Evolutionary conservation across 1,140 invertebrate species (phyloP).

Genomic region (Bursaphelenchus mucronatus): DNA sequence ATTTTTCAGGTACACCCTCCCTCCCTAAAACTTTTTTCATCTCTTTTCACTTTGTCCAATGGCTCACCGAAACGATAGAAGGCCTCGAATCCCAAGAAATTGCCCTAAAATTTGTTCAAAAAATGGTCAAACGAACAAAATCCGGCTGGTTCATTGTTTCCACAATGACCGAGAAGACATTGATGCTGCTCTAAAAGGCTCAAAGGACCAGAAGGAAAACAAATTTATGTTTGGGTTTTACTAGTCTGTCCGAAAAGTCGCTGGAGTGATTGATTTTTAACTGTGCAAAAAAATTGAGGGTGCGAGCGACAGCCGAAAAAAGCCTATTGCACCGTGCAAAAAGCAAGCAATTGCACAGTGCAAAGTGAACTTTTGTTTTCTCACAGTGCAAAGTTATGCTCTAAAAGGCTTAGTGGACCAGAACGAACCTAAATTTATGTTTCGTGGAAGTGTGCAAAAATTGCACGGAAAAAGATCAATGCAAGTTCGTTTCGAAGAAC

Average conservation of each 20-base stretch:
- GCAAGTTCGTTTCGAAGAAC: slow-evolving; percentile 55
- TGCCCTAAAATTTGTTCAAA: slow-evolving; percentile 25
- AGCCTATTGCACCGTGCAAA: no score
- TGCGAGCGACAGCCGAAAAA: no score
- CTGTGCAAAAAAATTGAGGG: no score
- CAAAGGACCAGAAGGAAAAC: slow-evolving; percentile 15
- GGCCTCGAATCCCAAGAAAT: slow-evolving; percentile 19
- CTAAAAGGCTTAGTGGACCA: slow-evolving; percentile 20
- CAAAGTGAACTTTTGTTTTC: no score
- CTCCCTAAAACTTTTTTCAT: slow-evolving; percentile 69
- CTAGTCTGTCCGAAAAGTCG: no score
- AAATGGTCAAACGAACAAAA: slow-evolving; percentile 75
- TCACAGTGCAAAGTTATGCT: no score
- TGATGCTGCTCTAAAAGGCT: slow-evolving; percentile 23
- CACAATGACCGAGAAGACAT: background rate
- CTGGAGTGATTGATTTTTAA: no score
- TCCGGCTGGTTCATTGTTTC: slow-evolving; percentile 70
- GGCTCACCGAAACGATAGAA: no score
- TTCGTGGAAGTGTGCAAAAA: slow-evolving; percentile 54
- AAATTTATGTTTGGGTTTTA: no score
- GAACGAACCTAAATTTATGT: slow-evolving; percentile 67
- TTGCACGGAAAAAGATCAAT: slow-evolving; percentile 59
- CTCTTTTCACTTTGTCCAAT: no score
- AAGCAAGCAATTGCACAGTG: no score
- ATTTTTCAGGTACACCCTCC: background rate